phyloP scores from a whole-genome alignment of 1,140 invertebrate genomes.

The Latrodectus geometricus region DNA sequence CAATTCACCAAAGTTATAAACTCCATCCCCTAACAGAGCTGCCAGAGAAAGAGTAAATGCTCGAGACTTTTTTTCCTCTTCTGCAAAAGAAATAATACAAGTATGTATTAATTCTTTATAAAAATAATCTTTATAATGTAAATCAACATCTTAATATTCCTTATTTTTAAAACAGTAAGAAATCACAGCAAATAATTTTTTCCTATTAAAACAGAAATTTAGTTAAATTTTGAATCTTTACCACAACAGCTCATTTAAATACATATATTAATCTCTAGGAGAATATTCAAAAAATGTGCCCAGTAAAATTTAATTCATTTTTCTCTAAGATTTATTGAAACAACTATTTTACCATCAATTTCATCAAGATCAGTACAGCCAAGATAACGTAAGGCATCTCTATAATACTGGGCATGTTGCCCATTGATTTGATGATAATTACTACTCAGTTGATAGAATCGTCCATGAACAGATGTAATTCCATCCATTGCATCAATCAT shows the following conservation, averaged over 20 bases:
- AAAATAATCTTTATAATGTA: too few relatives aligned
- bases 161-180: too few relatives aligned
- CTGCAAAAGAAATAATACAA: slow-evolving; percentile 68
- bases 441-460: slow-evolving; percentile 94
- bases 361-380: slow-evolving; percentile 88
- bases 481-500: slow-evolving; percentile 90
- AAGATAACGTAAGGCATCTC: slow-evolving; percentile 92
- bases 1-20: slow-evolving; percentile 98
- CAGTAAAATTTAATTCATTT: too few relatives aligned
- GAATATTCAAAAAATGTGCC: too few relatives aligned
- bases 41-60: slow-evolving; percentile 94
- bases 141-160: too few relatives aligned
- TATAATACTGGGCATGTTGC: slow-evolving; percentile 93
- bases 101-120: not conserved
- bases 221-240: too few relatives aligned
- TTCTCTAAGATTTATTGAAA: too few relatives aligned
- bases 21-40: slow-evolving; percentile 91
- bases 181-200: too few relatives aligned
- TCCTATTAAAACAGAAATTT: too few relatives aligned
- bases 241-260: too few relatives aligned
- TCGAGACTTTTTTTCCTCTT: slow-evolving; percentile 80
- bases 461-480: slow-evolving; percentile 91
- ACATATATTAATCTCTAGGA: too few relatives aligned
- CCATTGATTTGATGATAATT: slow-evolving; percentile 88
- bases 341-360: slow-evolving; percentile 66